phyloP scores from a whole-genome alignment of 2,797 vertebrate species.

The Propithecus perrieri region DNA sequence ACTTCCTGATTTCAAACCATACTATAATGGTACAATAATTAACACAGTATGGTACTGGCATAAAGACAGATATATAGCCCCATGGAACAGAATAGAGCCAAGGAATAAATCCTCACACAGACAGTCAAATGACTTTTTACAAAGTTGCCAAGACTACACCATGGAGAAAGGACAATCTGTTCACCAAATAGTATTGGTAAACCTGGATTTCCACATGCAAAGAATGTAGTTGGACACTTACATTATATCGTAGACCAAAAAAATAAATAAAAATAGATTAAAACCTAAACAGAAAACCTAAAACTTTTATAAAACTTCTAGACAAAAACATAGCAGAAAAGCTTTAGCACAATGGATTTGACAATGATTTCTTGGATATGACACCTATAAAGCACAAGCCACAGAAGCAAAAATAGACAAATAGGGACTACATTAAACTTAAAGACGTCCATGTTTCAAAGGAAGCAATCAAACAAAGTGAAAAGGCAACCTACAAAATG shows the following conservation, averaged over 20 bases:
- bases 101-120: background rate
- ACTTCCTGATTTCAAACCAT: background rate
- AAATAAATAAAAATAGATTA: background rate
- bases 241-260: background rate
- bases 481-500: background rate
- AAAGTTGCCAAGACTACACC: background rate
- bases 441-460: background rate
- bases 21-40: background rate
- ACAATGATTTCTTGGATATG: background rate
- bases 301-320: background rate
- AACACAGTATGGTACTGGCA: background rate
- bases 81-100: background rate
- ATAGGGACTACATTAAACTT: background rate
- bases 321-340: background rate
- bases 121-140: background rate
- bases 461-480: background rate
- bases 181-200: background rate
- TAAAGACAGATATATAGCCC: background rate
- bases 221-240: background rate
- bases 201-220: background rate
- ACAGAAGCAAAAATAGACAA: constrained; percentile 2
- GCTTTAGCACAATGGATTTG: background rate
- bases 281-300: background rate
- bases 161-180: background rate
- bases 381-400: background rate